These are phyloP conservation scores for Platypus cylindrus DNA, from an alignment of 2,888 invertebrate species.

Conservation along the genomic window DNA sequence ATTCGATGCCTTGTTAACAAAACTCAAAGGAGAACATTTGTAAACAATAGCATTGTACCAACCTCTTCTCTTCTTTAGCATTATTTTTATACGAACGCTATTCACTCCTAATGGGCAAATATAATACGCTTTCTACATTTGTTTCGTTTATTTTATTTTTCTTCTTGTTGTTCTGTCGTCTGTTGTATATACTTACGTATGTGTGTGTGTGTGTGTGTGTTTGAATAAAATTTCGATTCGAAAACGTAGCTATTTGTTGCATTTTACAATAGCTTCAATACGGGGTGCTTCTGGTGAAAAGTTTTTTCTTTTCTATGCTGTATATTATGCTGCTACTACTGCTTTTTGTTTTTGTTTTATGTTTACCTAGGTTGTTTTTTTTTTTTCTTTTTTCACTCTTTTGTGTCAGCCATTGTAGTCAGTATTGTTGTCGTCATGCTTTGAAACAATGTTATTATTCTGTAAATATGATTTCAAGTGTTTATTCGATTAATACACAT, in stretches of 20 bases:
- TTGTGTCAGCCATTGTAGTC: background rate
- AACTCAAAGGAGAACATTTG: slow-evolving; percentile 10
- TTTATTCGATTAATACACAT: no score
- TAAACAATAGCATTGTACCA: slow-evolving; percentile 11
- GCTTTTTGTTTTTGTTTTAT: no score
- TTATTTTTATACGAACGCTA: slow-evolving; percentile 9
- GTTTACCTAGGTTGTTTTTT: no score
- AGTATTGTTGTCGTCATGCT: background rate
- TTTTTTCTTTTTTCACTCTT: background rate
- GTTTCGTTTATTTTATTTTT: slow-evolving; percentile 7
- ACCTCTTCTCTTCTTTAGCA: slow-evolving; percentile 2
- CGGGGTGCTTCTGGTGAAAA: no score
- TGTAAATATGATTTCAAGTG: no score
- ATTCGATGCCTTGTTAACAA: slow-evolving; percentile 10
- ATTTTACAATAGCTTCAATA: no score
- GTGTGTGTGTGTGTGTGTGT: no score
- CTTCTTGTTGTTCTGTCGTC: no score
- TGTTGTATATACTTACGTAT: no score
- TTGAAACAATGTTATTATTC: no score
- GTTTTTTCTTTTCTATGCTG: no score
- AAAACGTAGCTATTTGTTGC: slow-evolving; percentile 6
- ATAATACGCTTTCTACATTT: slow-evolving; percentile 9
- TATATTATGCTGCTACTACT: no score
- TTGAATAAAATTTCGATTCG: slow-evolving; percentile 1
- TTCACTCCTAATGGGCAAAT: slow-evolving; percentile 11